These are phyloP conservation scores for Natator depressus DNA, from an alignment of 2,113 vertebrate genomes.

Conservation along the genomic window DNA sequence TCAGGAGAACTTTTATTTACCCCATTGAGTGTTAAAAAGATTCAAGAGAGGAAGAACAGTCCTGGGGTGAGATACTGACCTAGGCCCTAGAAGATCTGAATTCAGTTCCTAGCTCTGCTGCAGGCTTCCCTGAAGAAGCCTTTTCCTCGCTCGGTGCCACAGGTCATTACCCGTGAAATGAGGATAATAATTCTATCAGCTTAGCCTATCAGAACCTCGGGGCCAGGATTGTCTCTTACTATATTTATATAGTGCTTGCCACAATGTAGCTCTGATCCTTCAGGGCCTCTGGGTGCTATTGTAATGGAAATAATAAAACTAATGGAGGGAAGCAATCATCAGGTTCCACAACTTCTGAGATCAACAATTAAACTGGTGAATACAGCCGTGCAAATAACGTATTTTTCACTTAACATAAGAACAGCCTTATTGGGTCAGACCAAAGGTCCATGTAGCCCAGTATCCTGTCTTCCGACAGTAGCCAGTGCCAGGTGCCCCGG, in stretches of 20 bases:
- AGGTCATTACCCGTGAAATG: not conserved
- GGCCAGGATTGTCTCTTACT: not conserved
- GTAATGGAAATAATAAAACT: not conserved
- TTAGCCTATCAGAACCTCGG: not conserved
- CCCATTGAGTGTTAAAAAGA: not conserved
- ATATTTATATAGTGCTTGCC: not conserved
- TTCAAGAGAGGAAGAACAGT: not conserved
- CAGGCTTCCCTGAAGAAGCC: not conserved
- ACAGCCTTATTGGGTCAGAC: too few relatives aligned
- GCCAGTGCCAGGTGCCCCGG: too few relatives aligned
- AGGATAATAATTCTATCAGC: not conserved
- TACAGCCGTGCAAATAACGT: too few relatives aligned
- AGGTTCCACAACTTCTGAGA: not conserved
- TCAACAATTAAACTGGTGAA: not conserved
- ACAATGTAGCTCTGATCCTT: not conserved
- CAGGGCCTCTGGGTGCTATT: not conserved
- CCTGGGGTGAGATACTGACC: not conserved
- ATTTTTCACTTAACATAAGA: too few relatives aligned
- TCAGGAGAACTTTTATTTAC: not conserved
- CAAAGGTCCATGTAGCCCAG: too few relatives aligned
- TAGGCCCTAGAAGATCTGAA: not conserved
- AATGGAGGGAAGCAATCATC: not conserved
- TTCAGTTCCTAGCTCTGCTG: not conserved
- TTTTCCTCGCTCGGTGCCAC: not conserved
- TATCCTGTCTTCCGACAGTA: too few relatives aligned